phyloP scores from a whole-genome alignment of 2,113 vertebrate species.

The Poecile atricapillus region DNA sequence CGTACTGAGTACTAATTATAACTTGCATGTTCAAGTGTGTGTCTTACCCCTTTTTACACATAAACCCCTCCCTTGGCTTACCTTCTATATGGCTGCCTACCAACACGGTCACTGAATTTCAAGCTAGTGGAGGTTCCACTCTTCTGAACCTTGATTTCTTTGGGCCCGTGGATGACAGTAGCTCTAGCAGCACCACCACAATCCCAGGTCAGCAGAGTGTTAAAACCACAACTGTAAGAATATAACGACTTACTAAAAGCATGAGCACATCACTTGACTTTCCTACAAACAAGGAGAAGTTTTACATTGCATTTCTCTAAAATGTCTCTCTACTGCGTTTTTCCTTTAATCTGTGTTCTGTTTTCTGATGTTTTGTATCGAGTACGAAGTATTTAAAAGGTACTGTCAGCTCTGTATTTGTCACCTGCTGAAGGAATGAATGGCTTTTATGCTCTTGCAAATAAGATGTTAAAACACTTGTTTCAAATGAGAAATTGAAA shows the following conservation, averaged over 20 bases:
- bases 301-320: slow-evolving; percentile 35
- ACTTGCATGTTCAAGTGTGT: slow-evolving; percentile 89
- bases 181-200: slow-evolving; percentile 88
- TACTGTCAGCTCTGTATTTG: slow-evolving; percentile 36
- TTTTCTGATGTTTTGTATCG: slow-evolving; percentile 48
- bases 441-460: slow-evolving; percentile 29
- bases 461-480: slow-evolving; percentile 31
- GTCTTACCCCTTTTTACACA: slow-evolving; percentile 86
- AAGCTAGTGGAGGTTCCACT: slow-evolving; percentile 98
- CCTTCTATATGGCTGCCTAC: slow-evolving; percentile 83
- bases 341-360: slow-evolving; percentile 52
- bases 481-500: slow-evolving; percentile 7
- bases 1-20: slow-evolving; percentile 81
- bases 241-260: slow-evolving; percentile 73
- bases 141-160: slow-evolving; percentile 99
- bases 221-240: slow-evolving; percentile 72
- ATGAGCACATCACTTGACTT: slow-evolving; percentile 81
- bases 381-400: slow-evolving; percentile 42
- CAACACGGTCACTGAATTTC: slow-evolving; percentile 83
- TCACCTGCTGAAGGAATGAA: slow-evolving; percentile 33
- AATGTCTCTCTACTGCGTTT: slow-evolving; percentile 43
- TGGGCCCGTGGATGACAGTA: slow-evolving; percentile 98
- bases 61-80: slow-evolving; percentile 82
- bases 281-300: slow-evolving; percentile 81
- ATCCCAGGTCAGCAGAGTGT: slow-evolving; percentile 96